Percentiles rank a stretch among this genome's conserved stretches.
Conservation (phyloP, 37 sponge, comb jelly and placozoan genomes). For the Spongilla lacustris region DNA sequence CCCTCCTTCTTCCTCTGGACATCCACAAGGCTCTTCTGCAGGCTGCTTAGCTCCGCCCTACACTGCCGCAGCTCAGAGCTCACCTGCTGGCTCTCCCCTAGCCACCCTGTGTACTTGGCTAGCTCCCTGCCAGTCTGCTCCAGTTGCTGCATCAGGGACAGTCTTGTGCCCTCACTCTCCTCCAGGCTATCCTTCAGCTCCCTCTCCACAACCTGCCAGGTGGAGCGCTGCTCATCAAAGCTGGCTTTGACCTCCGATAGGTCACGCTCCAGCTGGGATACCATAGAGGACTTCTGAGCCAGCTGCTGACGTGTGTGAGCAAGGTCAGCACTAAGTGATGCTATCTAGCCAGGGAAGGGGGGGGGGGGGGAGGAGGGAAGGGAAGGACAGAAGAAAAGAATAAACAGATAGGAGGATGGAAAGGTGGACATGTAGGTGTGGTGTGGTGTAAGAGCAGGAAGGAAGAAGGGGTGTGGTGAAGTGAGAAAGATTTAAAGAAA, state of each 20-base stretch:
- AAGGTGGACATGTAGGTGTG: background rate
- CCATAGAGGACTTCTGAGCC: conserved; percentile 4
- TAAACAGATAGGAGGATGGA: background rate
- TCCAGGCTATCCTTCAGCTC: conserved; percentile 20
- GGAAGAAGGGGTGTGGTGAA: no score
- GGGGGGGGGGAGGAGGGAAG: background rate
- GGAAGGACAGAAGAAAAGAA: background rate
- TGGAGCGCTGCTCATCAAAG: background rate
- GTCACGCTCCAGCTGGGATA: conserved; percentile 9
- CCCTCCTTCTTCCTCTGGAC: conserved; percentile 15
- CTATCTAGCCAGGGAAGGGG: conserved; percentile 9
- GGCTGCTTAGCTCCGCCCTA: background rate
- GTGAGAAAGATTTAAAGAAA: no score
- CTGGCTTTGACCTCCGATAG: background rate
- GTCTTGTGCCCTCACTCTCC: conserved; percentile 31
- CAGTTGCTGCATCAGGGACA: conserved; percentile 29
- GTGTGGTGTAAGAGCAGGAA: no score
- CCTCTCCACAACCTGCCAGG: background rate
- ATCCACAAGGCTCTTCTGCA: conserved; percentile 19
- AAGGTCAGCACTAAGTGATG: conserved; percentile 16
- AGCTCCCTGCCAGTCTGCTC: conserved; percentile 21
- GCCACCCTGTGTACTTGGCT: background rate
- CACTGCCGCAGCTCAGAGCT: conserved; percentile 2
- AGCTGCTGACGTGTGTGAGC: conserved; percentile 20
- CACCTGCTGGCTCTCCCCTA: background rate